Base-by-base conservation (phyloP, 2,113 vertebrate genomes). In the Platichthys stellatus region DNA sequence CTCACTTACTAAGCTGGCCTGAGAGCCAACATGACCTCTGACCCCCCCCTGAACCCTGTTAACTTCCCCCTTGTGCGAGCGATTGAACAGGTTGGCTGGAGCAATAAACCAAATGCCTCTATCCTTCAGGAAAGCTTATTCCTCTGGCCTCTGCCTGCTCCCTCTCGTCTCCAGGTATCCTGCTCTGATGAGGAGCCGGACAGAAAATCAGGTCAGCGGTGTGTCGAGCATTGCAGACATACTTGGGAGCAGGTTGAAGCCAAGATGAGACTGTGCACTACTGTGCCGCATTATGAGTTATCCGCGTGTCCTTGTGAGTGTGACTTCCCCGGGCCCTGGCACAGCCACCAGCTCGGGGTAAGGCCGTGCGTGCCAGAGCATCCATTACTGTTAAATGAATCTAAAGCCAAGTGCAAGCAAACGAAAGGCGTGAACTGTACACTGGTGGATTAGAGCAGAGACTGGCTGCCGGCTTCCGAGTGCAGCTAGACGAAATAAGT, bases 221-320 rank as follows among this genome's bases (percentile, higher is more conserved):
- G 85, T 82, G 85, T 78, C 69, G 73, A 88, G 89, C 92, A 92
- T 91, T 86, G 91, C 93, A 86, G 84, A 78, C 87, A 93, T 93
- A 93, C 68, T 87, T 90, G 62, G 74, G 80, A 89, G 69, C 74
- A 67, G 72, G 72, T 73, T 15, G 59, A 72, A 56, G 88, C 88
- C 88, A 20, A 68, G 53, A 40, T 17, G 18, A 69, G 73, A 86
- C 88, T 85, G 86, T 79, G 74, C 70, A 51, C 82, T 60, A 86
- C 77, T 86, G 90, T 86, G 86, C 43, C 20, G 56, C 58, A 51
- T 69, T 69, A 23, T 45, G 60, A 79, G 66, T 62, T 72, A 69
- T 88, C 67, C 72, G 62, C 74, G 69, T 56, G 75, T 74, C 72
- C 83, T 69, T 76, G 66, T 60, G 24, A 77, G 47, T 31, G 74